Base-by-base conservation (phyloP, 2,113 vertebrate species). In the Noturus placidus region DNA sequence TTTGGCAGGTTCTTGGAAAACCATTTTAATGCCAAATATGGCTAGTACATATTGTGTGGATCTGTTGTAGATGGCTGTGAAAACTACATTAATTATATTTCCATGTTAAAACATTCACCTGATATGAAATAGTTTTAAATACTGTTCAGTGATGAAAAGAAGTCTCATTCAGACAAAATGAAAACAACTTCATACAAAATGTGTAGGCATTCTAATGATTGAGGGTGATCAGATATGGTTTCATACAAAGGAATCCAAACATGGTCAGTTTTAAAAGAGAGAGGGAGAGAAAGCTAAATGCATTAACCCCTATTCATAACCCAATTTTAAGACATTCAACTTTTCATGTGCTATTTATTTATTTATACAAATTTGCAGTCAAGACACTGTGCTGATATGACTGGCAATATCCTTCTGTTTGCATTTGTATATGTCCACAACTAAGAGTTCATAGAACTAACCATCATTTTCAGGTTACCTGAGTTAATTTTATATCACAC, bases 1-100 rank as follows among this genome's bases (percentile, higher is more conserved):
- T 83, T 67, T 82, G 92, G 87, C 84, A 82, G 56, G 25, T 90
- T 90, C 57, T 84, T 92, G 87, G 86, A 89, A 57, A 78, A 46
- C 89, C 61, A 89, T 91, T 87, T 63, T 35, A 89, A 84, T 77
- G 80, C 35, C 52, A 14, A 72, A 82, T 80, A 61, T 72, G 65
- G 65, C 19, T 19, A 7, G 10, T 17, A 13, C 67, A 82, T 82
- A 82, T 82, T 87, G 54, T 2, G 4, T 2, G 15, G 56, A 72
- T 82, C 79, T 54, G 59, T 82, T 27, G 19, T 19, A 50, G 33
- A 74, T 14, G 38, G 65, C 52, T 74, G 22, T 74, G 79, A 82
- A 87, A 82, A 25, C 15, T 7, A 70, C 77, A 54, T 74, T 82
- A 82, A 72, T 72, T 82, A 74, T 38, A 74, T 35, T 30, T 20